Evolutionary conservation across 2,113 vertebrate genomes (phyloP), one percentile per base, ranked within the genome.

Genomic region (Urocitellus parryii): DNA sequence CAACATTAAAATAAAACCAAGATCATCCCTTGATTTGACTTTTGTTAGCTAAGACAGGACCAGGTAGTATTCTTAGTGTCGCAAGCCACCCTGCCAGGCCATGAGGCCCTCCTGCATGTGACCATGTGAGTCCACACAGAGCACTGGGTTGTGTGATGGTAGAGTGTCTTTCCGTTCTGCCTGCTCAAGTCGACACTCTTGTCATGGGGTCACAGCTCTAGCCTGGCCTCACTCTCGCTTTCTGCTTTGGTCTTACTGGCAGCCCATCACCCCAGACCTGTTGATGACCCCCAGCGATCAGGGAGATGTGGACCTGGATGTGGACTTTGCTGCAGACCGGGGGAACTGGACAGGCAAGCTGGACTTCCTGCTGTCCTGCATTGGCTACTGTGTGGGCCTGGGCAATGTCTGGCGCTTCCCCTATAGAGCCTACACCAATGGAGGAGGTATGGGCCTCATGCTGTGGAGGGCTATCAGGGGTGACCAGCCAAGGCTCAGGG

Each of bases 341-440:
- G 99, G 99, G 11, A 99, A 98, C 95, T 99, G 99, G 99, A 98
- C 99, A 0, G 99, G 99, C 80, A 99, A 98, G 5, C 98, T 99
- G 97, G 99, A 99, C 98, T 99, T 99, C 97, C 98, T 99, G 24
- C 98, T 99, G 67, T 99, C 99, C 90, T 99, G 99, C 97, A 99
- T 99, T 0, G 99, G 99, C 73, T 99, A 99, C 97, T 99, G 99
- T 0, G 99, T 99, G 94, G 99, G 99, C 77, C 96, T 99, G 0
- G 99, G 99, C 16, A 99, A 99, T 0, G 99, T 99, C 93, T 99
- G 99, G 99, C 98, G 99, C 18, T 99, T 99, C 81, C 99, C 99
- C 29, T 99, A 99, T 86, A 98, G 99, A 39, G 98, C 98, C 95
- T 99, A 99, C 96, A 99, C 98, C 95, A 99, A 99, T 0, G 99